Evolutionary conservation across 2,888 invertebrate genomes (phyloP).

Genomic region (Alviniconcha strummeri): DNA sequence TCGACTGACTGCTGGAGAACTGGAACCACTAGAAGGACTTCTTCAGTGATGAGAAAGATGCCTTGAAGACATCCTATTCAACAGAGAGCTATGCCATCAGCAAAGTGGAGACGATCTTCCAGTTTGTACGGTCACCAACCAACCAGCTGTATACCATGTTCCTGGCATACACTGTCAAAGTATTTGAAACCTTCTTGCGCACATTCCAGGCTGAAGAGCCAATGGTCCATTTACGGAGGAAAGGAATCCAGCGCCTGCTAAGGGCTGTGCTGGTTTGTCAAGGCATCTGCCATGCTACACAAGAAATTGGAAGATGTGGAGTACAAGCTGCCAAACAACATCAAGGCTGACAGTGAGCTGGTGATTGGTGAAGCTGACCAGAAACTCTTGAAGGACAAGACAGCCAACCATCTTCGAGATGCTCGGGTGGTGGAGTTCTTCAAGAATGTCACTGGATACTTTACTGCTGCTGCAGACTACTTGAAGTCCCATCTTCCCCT

Average conservation of each 20-base stretch:
- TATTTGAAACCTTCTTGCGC: conserved; percentile 2
- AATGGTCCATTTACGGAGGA: not conserved
- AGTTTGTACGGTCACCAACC: conserved; percentile 10
- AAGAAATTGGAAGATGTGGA: conserved; percentile 8
- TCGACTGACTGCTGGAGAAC: not conserved
- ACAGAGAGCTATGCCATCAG: conserved; percentile 9
- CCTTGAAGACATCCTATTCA: not conserved
- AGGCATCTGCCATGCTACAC: conserved; percentile 1
- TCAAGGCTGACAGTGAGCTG: conserved; percentile 11
- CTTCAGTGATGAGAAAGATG: not conserved
- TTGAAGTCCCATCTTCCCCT: too few relatives aligned
- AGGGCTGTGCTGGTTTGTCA: conserved; percentile 11
- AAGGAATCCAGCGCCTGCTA: conserved; percentile 12
- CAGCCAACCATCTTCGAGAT: not conserved
- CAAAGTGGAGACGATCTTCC: conserved; percentile 13
- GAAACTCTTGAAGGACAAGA: conserved; percentile 16
- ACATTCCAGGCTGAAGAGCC: conserved; percentile 10
- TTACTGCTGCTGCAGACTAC: too few relatives aligned
- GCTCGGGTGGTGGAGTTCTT: not conserved
- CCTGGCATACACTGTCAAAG: not conserved
- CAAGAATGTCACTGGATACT: too few relatives aligned
- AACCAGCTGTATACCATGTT: conserved; percentile 12
- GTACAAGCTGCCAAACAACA: conserved; percentile 2
- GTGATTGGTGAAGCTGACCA: conserved; percentile 22
- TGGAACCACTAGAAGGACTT: conserved; percentile 17